Evolutionary conservation across 2,888 invertebrate genomes (phyloP).

Genomic region (Acronicta psi): DNA sequence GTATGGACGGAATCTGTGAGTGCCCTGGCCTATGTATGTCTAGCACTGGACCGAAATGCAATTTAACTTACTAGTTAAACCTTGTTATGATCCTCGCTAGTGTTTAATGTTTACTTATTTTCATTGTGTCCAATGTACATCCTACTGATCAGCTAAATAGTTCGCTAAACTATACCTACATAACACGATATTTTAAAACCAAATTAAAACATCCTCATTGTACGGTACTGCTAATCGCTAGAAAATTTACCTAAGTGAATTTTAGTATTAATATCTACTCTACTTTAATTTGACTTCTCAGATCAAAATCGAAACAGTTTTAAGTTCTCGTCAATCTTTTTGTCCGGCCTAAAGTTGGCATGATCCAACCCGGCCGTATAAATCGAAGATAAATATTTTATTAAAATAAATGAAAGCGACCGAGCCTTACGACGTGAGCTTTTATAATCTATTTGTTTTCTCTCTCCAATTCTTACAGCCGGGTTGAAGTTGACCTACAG

Average conservation of each 20-base stretch:
- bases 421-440: no score
- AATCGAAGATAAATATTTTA: no score
- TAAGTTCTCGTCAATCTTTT: no score
- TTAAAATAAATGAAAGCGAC: no score
- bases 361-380: no score
- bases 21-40: conserved; percentile 9
- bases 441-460: no score
- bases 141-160: conserved; percentile 10
- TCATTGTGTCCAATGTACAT: conserved; percentile 6
- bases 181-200: conserved; percentile 2
- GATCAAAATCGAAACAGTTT: no score
- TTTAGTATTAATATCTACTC: conserved; percentile 5
- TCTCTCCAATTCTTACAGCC: no score
- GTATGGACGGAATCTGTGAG: conserved; percentile 7
- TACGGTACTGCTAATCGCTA: conserved; percentile 24
- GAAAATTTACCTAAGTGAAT: not conserved
- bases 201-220: not conserved
- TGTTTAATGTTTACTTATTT: conserved; percentile 21
- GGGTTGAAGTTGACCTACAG: no score
- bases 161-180: conserved; percentile 7
- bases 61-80: conserved; percentile 11
- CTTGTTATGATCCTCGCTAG: conserved; percentile 10
- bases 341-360: no score
- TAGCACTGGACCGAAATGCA: conserved; percentile 34
- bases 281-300: no score